Conservation (phyloP, 2,113 vertebrate genomes). For the Pomatorhinus ruficollis region DNA sequence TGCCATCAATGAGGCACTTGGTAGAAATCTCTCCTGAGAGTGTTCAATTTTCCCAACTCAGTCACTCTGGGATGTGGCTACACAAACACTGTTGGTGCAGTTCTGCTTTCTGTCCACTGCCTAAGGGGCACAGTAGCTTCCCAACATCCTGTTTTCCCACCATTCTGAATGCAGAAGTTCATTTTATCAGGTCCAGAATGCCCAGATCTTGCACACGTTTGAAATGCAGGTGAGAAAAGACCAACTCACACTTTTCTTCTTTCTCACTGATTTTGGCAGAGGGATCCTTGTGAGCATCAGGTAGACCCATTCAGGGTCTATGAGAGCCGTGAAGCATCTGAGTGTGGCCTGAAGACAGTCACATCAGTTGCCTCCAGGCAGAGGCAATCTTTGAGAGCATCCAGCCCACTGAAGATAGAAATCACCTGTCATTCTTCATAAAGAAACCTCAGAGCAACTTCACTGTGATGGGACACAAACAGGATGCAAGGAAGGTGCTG, state of each 20-base stretch:
- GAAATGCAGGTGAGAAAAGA: not conserved
- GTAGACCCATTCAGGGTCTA: fast-evolving
- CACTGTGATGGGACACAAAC: not conserved
- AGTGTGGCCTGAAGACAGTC: not conserved
- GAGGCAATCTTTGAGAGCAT: not conserved
- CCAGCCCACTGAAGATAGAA: not conserved
- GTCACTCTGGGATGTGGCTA: not conserved
- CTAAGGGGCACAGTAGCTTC: not conserved
- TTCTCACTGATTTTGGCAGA: not conserved
- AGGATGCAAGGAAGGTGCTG: not conserved
- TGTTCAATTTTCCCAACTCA: not conserved
- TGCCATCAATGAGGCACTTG: not conserved
- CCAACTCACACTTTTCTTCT: not conserved
- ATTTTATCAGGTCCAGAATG: not conserved
- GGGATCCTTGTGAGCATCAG: not conserved
- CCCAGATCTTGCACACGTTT: not conserved
- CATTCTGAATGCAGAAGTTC: not conserved
- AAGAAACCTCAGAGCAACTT: not conserved
- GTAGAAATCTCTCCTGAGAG: not conserved
- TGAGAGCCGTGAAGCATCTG: not conserved
- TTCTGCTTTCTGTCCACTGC: not conserved
- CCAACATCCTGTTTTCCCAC: not conserved
- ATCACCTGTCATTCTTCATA: not conserved
- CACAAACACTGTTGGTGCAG: not conserved
- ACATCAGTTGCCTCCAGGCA: not conserved